These are phyloP conservation scores for Platycercus adscitus DNA, from an alignment of 2,113 vertebrate genomes.

Conservation along the genomic window DNA sequence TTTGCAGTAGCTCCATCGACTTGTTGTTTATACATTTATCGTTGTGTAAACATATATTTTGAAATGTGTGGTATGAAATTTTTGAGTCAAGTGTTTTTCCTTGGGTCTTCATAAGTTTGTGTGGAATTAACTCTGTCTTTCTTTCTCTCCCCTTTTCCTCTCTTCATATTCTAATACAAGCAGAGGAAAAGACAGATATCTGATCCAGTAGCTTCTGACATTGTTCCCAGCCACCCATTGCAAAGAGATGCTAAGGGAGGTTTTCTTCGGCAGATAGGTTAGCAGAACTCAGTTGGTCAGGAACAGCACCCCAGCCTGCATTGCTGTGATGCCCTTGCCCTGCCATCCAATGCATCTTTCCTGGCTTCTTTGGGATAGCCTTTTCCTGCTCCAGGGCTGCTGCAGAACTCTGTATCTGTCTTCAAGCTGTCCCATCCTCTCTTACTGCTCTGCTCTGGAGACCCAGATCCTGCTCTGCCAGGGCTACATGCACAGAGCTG, in stretches of 20 bases:
- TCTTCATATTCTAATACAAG: neutral
- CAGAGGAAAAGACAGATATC: neutral
- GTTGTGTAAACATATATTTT: conserved; percentile 34
- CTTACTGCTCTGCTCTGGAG: neutral
- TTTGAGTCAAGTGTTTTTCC: conserved; percentile 14
- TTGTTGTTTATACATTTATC: conserved; percentile 57
- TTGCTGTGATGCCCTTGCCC: neutral
- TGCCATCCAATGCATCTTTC: neutral
- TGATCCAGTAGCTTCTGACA: neutral
- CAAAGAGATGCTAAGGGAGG: neutral
- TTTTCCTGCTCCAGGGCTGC: neutral
- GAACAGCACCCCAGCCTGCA: neutral
- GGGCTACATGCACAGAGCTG: neutral
- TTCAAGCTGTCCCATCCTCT: neutral
- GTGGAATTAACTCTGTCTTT: neutral
- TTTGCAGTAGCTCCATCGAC: conserved; percentile 48
- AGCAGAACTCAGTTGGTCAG: neutral
- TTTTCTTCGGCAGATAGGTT: neutral
- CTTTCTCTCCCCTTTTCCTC: fast-evolving
- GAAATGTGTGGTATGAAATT: conserved; percentile 12
- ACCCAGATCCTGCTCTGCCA: neutral
- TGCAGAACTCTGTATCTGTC: neutral
- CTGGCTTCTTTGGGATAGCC: neutral
- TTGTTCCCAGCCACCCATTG: neutral
- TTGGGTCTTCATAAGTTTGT: neutral